Base-by-base conservation (phyloP, 1,140 invertebrate species). In the Paralvinella palmiformis region DNA sequence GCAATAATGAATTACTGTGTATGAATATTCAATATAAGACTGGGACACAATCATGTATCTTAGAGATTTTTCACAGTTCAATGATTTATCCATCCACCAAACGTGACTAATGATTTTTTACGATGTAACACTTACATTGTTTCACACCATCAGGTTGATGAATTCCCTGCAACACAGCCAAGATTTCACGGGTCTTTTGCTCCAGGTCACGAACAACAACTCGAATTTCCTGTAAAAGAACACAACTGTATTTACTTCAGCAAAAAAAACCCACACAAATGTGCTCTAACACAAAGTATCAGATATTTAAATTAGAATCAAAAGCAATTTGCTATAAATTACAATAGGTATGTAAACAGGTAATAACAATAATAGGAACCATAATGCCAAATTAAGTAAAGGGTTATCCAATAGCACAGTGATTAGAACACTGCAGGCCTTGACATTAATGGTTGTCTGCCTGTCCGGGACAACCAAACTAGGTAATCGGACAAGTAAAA, bases 161-260 rank as follows among this genome's bases (percentile, higher is more conserved):
- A 66, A 91, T 88, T 41, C 84, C 82, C 77, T 90, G 88, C n/a
- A 91, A 73, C 60, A 83, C 79, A 62, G 87, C 88, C 32, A 85
- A 74, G 44, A 90, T 86, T 71, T 89, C 86, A 70, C 88, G 82
- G 1, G 85, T 79, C 62, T 80, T 79, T 69, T 87, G 86, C 70
- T 91, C 89, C 65, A 90, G 83, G 68, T 88, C 85, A 65, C 84
- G 85, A 0, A 88, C 85, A 60, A 85, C 83, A 32, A 77, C 72
- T 53, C 88, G 83, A 61, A 91, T 90, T 78, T 88, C 84, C 88
- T 89, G 77, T 72, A 78, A 70, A 66, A 65, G 15, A 57, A 27
- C 13, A 31, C 29, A 27, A 57, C 13, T 33, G 24, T n/a, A 5
- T 33, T 13, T n/a, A n/a, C n/a, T n/a, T n/a, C n/a, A n/a, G n/a